Conservation (phyloP, 2,888 invertebrate genomes). For the Cryptocephalus primarius region DNA sequence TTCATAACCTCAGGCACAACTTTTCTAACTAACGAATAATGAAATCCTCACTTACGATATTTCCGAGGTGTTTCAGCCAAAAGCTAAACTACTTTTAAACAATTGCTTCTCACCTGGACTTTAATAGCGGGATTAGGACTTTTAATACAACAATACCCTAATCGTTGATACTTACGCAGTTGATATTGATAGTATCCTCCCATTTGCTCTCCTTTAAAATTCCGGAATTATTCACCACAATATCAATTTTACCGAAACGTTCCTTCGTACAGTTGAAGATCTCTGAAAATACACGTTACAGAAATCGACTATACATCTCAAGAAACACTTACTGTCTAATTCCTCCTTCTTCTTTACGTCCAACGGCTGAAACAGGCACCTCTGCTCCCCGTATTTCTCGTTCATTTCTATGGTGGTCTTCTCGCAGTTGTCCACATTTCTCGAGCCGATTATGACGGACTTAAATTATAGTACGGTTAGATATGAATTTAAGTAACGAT, state of each 20-base stretch:
- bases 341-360: constrained; percentile 40
- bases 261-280: constrained; percentile 23
- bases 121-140: no score
- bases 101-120: no score
- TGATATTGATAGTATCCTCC: constrained; percentile 20
- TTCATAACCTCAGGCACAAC: no score
- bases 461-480: constrained; percentile 5
- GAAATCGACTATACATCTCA: background rate
- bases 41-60: no score
- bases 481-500: background rate
- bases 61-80: no score
- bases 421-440: constrained; percentile 32
- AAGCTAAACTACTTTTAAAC: no score
- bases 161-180: no score
- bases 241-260: constrained; percentile 31
- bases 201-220: constrained; percentile 30
- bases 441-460: constrained; percentile 33
- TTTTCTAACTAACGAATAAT: no score
- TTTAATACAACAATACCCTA: no score
- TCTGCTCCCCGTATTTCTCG: constrained; percentile 35
- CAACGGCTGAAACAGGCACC: constrained; percentile 39
- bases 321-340: constrained; percentile 12
- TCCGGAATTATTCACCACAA: constrained; percentile 40
- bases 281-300: constrained; percentile 6
- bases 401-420: constrained; percentile 36